phyloP scores from a whole-genome alignment of 2,888 invertebrate species.

The Asteroscopus sphinx region DNA sequence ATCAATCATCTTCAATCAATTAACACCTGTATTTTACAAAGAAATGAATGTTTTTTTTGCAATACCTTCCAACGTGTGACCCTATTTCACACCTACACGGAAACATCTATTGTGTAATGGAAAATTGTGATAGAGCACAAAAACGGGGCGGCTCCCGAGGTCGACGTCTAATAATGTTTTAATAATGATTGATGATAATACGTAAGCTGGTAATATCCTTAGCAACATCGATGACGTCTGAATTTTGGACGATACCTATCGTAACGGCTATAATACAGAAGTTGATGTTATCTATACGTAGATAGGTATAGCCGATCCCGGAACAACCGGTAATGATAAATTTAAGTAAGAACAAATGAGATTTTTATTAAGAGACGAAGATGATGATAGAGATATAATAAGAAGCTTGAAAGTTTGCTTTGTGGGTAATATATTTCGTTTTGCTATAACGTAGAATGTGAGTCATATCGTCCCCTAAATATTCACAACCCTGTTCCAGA shows the following conservation, averaged over 20 bases:
- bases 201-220: conserved; percentile 44
- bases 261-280: conserved; percentile 36
- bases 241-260: conserved; percentile 40
- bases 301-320: conserved; percentile 21
- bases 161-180: conserved; percentile 60
- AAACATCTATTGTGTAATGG: conserved; percentile 52
- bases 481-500: conserved; percentile 23
- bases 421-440: not conserved
- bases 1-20: conserved; percentile 7
- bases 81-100: conserved; percentile 52
- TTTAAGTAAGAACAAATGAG: not conserved
- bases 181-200: conserved; percentile 61
- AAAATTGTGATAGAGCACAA: conserved; percentile 56
- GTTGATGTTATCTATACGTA: conserved; percentile 25
- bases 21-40: conserved; percentile 13
- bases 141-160: conserved; percentile 59
- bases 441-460: conserved; percentile 11
- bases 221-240: conserved; percentile 48
- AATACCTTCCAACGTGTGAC: conserved; percentile 26
- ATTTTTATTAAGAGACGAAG: too few species aligned
- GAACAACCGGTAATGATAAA: conserved; percentile 9
- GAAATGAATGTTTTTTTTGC: conserved; percentile 41
- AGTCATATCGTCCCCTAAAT: conserved; percentile 23
- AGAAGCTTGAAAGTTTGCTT: conserved; percentile 6
- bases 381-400: not conserved